Base-by-base conservation (phyloP, 2,888 invertebrate species). In the Brachyptera risi region DNA sequence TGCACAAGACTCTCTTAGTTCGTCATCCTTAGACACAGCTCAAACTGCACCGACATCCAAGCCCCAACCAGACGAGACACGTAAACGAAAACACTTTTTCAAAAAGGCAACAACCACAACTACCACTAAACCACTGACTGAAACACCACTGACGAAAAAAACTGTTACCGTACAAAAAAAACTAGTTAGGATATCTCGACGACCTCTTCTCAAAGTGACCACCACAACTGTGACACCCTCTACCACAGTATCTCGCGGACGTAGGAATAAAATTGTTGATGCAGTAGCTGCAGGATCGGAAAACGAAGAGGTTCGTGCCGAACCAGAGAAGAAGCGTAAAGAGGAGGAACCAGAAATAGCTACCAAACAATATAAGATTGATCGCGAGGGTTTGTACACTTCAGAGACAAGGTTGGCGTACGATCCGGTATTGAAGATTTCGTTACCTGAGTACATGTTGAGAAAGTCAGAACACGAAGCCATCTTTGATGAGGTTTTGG, bases 371-470 rank as follows among this genome's bases (percentile, higher is more conserved):
- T 70, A 68, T 2, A 79, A 75, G 47, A 31, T 57, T 21, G 78
- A 78, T 65, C 81, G 83, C 27, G 82, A 80, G 63, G 84, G 83
- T 15, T 83, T 83, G 31, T 84, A 80, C 73, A 84, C 83, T 72
- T 80, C 82, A n/a, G 87, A 87, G 70, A 86, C 87, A 0, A 77
- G 79, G 69, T 82, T 85, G 1, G 77, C 80, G 37, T 87, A 83
- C 70, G 86, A 87, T 68, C 81, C 83, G 65, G 72, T 78, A 19
- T 77, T 85, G 57, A 85, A 84, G 19, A 79, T 85, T 15, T 80
- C 83, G 35, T 73, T 88, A 65, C 87, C 88, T 1, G 82, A 79
- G 68, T 88, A 82, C 69, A 87, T 88, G 86, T 71, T 87, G 59
- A 78, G 81, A 62, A 81, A 80, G 72, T 84, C 86, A 40, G 85